These are phyloP conservation scores for Miichthys miiuy DNA, from an alignment of 2,797 vertebrate genomes.

Conservation along the genomic window DNA sequence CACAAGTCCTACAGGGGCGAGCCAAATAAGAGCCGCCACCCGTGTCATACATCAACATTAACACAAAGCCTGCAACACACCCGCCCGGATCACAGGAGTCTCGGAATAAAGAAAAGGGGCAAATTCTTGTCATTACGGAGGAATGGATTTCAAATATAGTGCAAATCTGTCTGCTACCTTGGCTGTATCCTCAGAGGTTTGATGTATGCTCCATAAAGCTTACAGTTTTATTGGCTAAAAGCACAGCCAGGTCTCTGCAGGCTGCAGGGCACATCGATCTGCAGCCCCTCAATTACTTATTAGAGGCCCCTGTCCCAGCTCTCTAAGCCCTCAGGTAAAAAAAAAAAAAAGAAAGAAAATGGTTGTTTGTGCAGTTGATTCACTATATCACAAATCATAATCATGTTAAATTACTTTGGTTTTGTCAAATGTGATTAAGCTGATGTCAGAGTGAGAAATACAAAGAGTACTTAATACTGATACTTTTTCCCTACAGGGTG, in stretches of 20 bases:
- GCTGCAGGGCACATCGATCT: constrained; percentile 66
- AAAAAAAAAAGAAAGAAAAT: constrained; percentile 33
- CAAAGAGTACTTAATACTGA: background rate
- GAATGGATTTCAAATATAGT: constrained; percentile 44
- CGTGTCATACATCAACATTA: constrained; percentile 36
- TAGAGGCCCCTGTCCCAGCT: constrained; percentile 29
- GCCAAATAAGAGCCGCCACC: background rate
- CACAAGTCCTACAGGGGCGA: constrained; percentile 31
- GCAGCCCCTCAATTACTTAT: constrained; percentile 61
- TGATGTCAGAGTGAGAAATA: constrained; percentile 12
- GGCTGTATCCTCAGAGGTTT: constrained; percentile 48
- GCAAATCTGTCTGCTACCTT: constrained; percentile 43
- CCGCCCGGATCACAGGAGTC: constrained; percentile 11
- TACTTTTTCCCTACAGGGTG: background rate
- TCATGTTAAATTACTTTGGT: background rate
- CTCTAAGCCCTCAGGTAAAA: constrained; percentile 6
- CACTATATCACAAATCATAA: background rate
- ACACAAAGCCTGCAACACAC: constrained; percentile 19
- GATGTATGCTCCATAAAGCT: constrained; percentile 58
- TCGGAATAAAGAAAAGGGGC: constrained; percentile 15
- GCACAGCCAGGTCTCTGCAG: constrained; percentile 45
- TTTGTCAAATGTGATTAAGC: constrained; percentile 2
- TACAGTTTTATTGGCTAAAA: constrained; percentile 64
- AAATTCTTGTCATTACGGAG: constrained; percentile 42
- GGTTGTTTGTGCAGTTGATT: background rate